These are phyloP conservation scores for Drosophila quinaria DNA, from an alignment of 2,888 invertebrate species.

Conservation along the genomic window DNA sequence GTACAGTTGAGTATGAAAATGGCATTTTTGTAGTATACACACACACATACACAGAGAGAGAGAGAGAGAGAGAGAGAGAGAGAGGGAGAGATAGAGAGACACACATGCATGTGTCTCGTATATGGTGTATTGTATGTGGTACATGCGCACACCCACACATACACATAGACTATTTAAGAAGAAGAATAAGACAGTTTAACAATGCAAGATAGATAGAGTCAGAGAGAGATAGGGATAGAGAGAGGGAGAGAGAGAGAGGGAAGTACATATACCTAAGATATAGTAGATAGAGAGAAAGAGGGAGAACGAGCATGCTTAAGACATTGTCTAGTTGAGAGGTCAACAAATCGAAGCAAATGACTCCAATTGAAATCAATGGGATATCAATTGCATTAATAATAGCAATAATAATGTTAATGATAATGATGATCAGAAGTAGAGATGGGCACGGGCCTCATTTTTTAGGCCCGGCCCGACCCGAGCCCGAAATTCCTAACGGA, in stretches of 20 bases:
- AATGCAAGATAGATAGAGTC: background rate
- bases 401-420: background rate
- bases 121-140: constrained; percentile 53
- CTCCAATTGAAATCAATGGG: constrained; percentile 10
- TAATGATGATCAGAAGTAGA: background rate
- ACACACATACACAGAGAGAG: constrained; percentile 35
- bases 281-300: background rate
- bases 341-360: constrained; percentile 44
- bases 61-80: constrained; percentile 1
- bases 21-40: constrained; percentile 67
- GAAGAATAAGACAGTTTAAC: constrained; percentile 12
- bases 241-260: background rate
- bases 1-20: constrained; percentile 80
- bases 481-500: too few species aligned
- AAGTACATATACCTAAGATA: background rate
- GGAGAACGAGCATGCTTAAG: constrained; percentile 2
- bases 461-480: too few species aligned
- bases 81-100: constrained; percentile 3
- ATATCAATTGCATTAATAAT: background rate
- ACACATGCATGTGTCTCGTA: constrained; percentile 2
- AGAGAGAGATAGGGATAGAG: constrained; percentile 2
- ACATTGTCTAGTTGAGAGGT: constrained; percentile 47
- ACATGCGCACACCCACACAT: constrained; percentile 63
- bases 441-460: too few species aligned
- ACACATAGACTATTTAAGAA: constrained; percentile 9